Evolutionary conservation across 2,888 invertebrate species (phyloP).

Genomic region (Cheiracanthium punctorium): DNA sequence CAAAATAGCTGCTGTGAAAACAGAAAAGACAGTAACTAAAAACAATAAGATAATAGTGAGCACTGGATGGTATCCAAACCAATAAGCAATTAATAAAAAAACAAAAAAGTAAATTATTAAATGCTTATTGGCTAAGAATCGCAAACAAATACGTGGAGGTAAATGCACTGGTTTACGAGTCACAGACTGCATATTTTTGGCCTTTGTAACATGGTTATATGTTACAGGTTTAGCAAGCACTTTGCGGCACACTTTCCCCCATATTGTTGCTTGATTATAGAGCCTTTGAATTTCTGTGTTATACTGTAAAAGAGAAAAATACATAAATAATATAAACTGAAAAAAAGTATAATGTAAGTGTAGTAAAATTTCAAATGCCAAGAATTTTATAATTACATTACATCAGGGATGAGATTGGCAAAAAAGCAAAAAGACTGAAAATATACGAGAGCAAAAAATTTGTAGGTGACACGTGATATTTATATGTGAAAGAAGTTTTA

Average conservation of each 20-base stretch:
- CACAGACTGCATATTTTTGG: slow-evolving; percentile 78
- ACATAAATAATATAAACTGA: too few species aligned
- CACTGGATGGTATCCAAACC: slow-evolving; percentile 63
- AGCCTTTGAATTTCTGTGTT: slow-evolving; percentile 81
- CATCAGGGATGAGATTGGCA: too few species aligned
- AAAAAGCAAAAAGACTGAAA: too few species aligned
- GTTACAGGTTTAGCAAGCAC: slow-evolving; percentile 81
- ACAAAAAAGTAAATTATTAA: slow-evolving; percentile 79
- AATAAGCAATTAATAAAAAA: slow-evolving; percentile 77
- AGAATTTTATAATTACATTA: too few species aligned
- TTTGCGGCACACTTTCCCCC: slow-evolving; percentile 82
- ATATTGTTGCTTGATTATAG: slow-evolving; percentile 82
- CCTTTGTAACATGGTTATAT: slow-evolving; percentile 81
- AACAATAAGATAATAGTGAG: slow-evolving; percentile 46
- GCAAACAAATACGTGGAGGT: slow-evolving; percentile 83
- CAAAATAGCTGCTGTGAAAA: slow-evolving; percentile 32
- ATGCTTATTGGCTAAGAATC: slow-evolving; percentile 82
- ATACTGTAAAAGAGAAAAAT: slow-evolving; percentile 80
- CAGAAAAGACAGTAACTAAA: slow-evolving; percentile 8
- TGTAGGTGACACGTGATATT: too few species aligned
- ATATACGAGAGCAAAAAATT: too few species aligned
- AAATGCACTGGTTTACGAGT: slow-evolving; percentile 80
- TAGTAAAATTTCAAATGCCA: too few species aligned
- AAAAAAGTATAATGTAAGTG: too few species aligned
- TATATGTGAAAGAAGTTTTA: too few species aligned